A percentile compares a stretch with the other conserved stretches of the same genome.
phyloP scores from a whole-genome alignment of 2,113 vertebrate species.

The Sciurus niger region DNA sequence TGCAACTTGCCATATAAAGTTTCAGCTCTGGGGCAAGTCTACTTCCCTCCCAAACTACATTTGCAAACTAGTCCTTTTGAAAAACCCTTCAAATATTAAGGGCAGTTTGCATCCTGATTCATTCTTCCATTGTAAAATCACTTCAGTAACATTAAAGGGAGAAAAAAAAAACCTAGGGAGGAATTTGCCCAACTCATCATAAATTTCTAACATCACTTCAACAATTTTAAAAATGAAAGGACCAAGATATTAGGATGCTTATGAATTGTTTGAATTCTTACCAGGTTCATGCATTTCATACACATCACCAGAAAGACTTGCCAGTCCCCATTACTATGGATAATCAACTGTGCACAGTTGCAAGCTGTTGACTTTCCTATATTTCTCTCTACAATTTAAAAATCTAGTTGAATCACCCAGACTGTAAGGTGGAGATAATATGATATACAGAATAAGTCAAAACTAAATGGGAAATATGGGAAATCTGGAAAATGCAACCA shows the following conservation, averaged over 20 bases:
- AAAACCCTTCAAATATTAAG: slow-evolving; percentile 19
- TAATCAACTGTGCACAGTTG: background rate
- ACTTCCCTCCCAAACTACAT: background rate
- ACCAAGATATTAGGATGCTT: slow-evolving; percentile 57
- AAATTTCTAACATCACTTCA: slow-evolving; percentile 50
- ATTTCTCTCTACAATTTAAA: slow-evolving; percentile 22
- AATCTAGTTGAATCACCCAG: slow-evolving; percentile 33
- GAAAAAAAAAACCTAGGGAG: background rate
- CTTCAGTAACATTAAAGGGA: background rate
- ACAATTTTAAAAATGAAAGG: slow-evolving; percentile 63
- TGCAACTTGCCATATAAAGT: slow-evolving; percentile 55
- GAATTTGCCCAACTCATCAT: slow-evolving; percentile 22
- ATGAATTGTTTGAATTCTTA: slow-evolving; percentile 51
- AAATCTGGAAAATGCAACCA: slow-evolving; percentile 9
- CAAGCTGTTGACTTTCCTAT: slow-evolving; percentile 28
- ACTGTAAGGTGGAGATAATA: background rate
- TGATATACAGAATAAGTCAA: slow-evolving; percentile 12
- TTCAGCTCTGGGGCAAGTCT: slow-evolving; percentile 61
- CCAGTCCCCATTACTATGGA: background rate
- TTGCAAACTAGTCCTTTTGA: slow-evolving; percentile 41
- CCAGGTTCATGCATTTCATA: slow-evolving; percentile 8
- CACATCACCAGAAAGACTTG: slow-evolving; percentile 5
- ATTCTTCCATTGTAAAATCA: slow-evolving; percentile 21
- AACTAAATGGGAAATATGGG: slow-evolving; percentile 32
- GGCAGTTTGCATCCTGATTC: background rate